Conservation (phyloP, 2,888 invertebrate species). For the Athetis lepigone region DNA sequence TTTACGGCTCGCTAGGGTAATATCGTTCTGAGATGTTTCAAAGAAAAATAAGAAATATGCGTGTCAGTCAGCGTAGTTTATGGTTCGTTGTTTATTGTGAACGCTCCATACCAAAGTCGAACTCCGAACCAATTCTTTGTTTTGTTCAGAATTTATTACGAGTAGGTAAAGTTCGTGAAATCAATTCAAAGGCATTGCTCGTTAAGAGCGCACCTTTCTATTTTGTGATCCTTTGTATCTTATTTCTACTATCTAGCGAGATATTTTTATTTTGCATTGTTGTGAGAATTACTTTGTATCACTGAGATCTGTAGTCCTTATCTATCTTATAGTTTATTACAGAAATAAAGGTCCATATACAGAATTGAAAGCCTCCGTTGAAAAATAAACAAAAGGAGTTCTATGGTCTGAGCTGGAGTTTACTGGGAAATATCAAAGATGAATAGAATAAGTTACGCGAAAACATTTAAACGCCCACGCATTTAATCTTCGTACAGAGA, state of each 20-base stretch:
- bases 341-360: slow-evolving; percentile 18
- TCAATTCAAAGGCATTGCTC: slow-evolving; percentile 67
- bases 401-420: slow-evolving; percentile 25
- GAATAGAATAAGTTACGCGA: slow-evolving; percentile 47
- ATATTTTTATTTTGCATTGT: slow-evolving; percentile 43
- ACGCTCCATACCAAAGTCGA: slow-evolving; percentile 67
- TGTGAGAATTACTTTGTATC: slow-evolving; percentile 21
- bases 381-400: slow-evolving; percentile 31
- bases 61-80: slow-evolving; percentile 79
- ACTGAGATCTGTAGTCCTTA: slow-evolving; percentile 10
- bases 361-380: slow-evolving; percentile 19
- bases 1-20: slow-evolving; percentile 78
- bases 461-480: slow-evolving; percentile 39
- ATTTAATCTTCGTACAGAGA: slow-evolving; percentile 40
- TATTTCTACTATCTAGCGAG: slow-evolving; percentile 46
- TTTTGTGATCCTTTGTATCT: slow-evolving; percentile 53
- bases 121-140: slow-evolving; percentile 81
- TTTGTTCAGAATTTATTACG: slow-evolving; percentile 69
- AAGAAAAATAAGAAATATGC: slow-evolving; percentile 84
- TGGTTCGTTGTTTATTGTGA: slow-evolving; percentile 81
- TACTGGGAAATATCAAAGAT: slow-evolving; percentile 48
- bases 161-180: slow-evolving; percentile 68
- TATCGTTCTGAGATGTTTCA: slow-evolving; percentile 73
- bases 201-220: slow-evolving; percentile 66
- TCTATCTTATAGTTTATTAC: slow-evolving; percentile 24